Base-by-base conservation (phyloP, 2,888 invertebrate species). In the Allygus modestus region DNA sequence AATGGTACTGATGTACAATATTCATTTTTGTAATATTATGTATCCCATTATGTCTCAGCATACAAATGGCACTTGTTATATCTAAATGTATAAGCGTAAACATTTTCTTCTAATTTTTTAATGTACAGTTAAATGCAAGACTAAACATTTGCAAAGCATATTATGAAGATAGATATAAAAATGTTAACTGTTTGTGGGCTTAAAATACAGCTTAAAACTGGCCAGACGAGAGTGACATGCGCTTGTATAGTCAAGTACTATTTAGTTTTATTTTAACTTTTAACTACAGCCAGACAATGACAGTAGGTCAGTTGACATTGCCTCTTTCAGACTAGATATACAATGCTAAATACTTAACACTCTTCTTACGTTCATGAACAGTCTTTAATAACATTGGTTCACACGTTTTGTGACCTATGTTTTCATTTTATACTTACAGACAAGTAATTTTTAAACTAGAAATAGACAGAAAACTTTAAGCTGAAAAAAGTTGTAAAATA, bases 301-400 rank as follows among this genome's bases (percentile, higher is more conserved):
- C 46, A 46, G 4, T 17, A 1, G n/a, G 12, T 46, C 46, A n/a
- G n/a, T 17, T 51, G n/a, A 51, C 12, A 23, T 28, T 28, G 28
- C 28, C 17, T 65, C 31, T 28, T 65, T 15, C 17, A 65, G 65
- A 65, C 65, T 65, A 65, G 65, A 65, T 65, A 58, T 23, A 65
- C 31, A 28, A 28, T 28, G 65, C 31, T 65, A 20, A 28, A 58
- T 23, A 58, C 23, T n/a, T n/a, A n/a, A n/a, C n/a, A n/a, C n/a
- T n/a, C n/a, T n/a, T n/a, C n/a, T n/a, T n/a, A 58, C 23, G 4
- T 23, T 58, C 58, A 17, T 46, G 12, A 17, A 58, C 58, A 58
- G 97, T 75, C 75, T 37, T 37, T 15, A 9, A 17, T 26, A 23
- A 4, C 37, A 37, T 1, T 23, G 23, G 4, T 23, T 58, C 23